Evolutionary conservation across 2,113 vertebrate genomes (phyloP).

Genomic region (Athene cunicularia): DNA sequence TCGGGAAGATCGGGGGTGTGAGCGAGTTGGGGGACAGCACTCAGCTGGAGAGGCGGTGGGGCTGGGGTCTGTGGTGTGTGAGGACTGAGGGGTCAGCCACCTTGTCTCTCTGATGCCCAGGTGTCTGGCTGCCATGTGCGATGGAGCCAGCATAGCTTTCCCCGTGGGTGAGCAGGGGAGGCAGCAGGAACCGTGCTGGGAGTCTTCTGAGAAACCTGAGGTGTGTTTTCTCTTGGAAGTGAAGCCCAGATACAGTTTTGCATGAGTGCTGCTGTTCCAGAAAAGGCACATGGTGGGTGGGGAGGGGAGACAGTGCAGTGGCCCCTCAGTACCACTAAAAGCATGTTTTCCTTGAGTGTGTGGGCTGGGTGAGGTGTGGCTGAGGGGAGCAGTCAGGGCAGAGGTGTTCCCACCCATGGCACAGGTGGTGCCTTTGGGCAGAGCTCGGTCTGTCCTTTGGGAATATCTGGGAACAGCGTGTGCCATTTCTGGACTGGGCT

Average conservation of each 20-base stretch:
- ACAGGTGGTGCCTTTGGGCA: background rate
- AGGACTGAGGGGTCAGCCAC: background rate
- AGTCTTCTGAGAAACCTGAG: background rate
- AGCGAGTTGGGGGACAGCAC: rapidly evolving
- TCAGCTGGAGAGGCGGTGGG: rapidly evolving
- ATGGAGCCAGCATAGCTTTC: background rate
- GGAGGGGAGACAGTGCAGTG: background rate
- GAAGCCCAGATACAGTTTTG: background rate
- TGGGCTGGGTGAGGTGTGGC: background rate
- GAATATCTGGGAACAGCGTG: rapidly evolving
- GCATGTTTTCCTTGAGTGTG: rapidly evolving
- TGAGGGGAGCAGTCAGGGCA: background rate
- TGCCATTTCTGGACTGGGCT: background rate
- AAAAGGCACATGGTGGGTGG: rapidly evolving
- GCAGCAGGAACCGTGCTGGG: background rate
- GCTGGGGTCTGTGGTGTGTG: background rate
- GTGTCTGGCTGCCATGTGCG: rapidly evolving
- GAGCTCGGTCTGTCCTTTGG: background rate
- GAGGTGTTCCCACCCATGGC: rapidly evolving
- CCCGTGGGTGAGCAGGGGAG: background rate
- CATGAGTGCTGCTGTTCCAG: background rate
- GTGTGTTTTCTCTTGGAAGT: background rate
- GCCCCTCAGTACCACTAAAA: background rate
- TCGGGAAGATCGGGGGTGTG: rapidly evolving
- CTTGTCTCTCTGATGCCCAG: background rate